Conservation (phyloP, 2,888 invertebrate species). For the Psococerastis gibbosa region DNA sequence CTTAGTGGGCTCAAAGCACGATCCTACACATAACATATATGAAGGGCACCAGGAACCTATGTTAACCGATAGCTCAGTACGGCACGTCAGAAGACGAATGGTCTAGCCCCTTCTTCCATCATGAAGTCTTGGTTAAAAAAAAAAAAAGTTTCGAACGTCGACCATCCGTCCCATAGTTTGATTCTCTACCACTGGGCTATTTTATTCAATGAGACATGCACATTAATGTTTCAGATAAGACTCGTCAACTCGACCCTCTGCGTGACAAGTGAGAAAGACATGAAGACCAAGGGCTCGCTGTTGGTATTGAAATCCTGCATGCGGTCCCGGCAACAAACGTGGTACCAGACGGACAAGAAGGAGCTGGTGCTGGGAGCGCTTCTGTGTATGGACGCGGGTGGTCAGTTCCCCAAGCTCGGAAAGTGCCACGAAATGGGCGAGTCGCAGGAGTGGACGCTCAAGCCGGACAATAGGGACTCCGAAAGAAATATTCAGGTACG, state of each 20-base stretch:
- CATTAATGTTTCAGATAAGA: constrained; percentile 37
- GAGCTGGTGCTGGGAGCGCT: constrained; percentile 70
- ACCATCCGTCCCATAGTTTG: no score
- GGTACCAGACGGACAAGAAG: constrained; percentile 66
- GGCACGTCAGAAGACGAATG: no score
- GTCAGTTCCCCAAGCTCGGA: constrained; percentile 45
- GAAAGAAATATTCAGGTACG: no score
- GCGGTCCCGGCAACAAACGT: constrained; percentile 33
- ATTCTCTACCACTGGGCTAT: no score
- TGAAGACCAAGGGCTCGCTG: constrained; percentile 57
- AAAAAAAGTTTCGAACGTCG: no score
- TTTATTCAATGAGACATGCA: no score
- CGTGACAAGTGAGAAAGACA: constrained; percentile 54
- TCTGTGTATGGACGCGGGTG: constrained; percentile 64
- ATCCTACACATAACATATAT: no score
- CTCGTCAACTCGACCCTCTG: constrained; percentile 55
- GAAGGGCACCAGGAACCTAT: no score
- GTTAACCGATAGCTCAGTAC: no score
- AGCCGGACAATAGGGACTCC: constrained; percentile 46
- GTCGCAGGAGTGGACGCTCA: constrained; percentile 82
- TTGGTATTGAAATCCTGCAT: constrained; percentile 52
- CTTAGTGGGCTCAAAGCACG: no score
- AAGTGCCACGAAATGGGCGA: constrained; percentile 89
- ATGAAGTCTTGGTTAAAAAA: no score
- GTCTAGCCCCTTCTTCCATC: no score